Evolutionary conservation across 2,113 vertebrate genomes (phyloP).

Genomic region (Centropus unirufus): DNA sequence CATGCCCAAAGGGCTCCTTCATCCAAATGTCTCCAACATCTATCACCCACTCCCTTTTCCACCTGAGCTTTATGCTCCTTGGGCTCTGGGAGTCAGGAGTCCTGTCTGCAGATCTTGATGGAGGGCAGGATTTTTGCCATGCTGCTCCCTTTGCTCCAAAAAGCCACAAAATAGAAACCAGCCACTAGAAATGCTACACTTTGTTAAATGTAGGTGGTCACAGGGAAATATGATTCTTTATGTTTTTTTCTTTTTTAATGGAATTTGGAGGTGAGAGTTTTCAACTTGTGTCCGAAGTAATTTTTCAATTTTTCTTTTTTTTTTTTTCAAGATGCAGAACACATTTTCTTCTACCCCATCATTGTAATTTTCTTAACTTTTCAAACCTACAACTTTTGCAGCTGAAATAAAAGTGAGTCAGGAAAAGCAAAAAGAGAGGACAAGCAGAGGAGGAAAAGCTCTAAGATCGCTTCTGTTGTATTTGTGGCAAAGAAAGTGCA

Average conservation of each 20-base stretch:
- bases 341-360: neutral
- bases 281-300: neutral
- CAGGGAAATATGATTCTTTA: neutral
- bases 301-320: neutral
- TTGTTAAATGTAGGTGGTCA: neutral
- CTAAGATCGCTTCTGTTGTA: neutral
- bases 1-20: neutral
- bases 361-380: neutral
- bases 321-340: neutral
- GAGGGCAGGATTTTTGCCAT: neutral
- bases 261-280: neutral
- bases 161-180: neutral
- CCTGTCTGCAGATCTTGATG: neutral
- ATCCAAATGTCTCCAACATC: neutral
- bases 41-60: neutral
- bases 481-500: slow-evolving; percentile 18
- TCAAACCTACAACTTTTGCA: neutral
- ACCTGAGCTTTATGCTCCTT: neutral
- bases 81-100: neutral
- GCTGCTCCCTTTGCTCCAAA: neutral
- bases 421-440: neutral
- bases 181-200: neutral
- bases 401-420: neutral
- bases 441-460: neutral
- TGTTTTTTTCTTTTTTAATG: neutral